Conservation (phyloP, 2,888 invertebrate genomes). For the Tetramorium bicarinatum region DNA sequence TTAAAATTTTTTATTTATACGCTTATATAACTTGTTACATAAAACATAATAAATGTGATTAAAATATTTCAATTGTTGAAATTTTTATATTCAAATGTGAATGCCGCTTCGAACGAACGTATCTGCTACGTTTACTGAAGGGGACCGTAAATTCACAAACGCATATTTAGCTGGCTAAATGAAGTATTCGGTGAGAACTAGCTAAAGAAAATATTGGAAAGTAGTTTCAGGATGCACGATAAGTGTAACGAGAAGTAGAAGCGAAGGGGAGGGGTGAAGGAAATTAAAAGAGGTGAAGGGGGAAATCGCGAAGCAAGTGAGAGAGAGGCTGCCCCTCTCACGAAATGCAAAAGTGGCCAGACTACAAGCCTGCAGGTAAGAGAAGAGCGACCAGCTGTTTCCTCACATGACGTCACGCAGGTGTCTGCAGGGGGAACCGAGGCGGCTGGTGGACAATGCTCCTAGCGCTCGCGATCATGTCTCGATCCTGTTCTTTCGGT, state of each 20-base stretch:
- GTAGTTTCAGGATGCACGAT: not conserved
- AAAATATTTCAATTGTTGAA: not conserved
- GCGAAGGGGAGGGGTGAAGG: not conserved
- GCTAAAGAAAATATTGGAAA: conserved; percentile 31
- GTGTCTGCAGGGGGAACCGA: conserved; percentile 71
- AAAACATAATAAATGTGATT: not conserved
- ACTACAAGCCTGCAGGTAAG: conserved; percentile 70
- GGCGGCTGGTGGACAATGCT: conserved; percentile 82
- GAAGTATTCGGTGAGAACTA: not conserved
- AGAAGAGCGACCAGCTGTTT: conserved; percentile 82
- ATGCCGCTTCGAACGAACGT: not conserved
- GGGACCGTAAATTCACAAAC: not conserved
- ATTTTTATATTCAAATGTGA: not conserved
- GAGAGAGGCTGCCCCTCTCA: conserved; percentile 43
- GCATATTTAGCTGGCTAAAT: not conserved
- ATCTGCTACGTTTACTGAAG: not conserved
- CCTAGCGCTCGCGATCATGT: conserved; percentile 59
- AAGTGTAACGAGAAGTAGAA: conserved; percentile 23
- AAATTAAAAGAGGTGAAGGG: not conserved
- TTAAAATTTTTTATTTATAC: not conserved
- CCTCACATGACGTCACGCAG: conserved; percentile 83
- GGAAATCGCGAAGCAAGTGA: not conserved
- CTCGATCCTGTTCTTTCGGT: conserved; percentile 73
- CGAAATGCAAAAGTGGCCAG: conserved; percentile 62
- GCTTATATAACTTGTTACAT: not conserved